These are phyloP conservation scores for Amblyraja radiata DNA, from an alignment of 2,797 vertebrate species.

Conservation along the genomic window DNA sequence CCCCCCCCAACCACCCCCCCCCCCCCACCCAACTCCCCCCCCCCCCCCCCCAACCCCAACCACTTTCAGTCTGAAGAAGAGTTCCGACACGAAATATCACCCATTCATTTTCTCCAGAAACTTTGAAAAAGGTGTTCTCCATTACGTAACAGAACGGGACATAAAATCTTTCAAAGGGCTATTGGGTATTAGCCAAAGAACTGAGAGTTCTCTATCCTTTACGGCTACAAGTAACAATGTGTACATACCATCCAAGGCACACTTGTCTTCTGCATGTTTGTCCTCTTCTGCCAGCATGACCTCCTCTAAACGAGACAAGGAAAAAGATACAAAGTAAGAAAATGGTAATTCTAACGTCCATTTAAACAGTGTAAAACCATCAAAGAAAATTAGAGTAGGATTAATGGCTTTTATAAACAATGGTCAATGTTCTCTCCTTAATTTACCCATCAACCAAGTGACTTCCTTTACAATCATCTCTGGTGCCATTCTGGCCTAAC, in stretches of 20 bases:
- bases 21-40: no score
- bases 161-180: neutral
- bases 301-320: conserved; percentile 67
- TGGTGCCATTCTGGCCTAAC: no score
- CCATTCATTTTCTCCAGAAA: no score
- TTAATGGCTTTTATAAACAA: no score
- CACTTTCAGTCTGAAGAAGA: no score
- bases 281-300: conserved; percentile 96
- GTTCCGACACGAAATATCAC: no score
- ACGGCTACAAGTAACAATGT: conserved; percentile 55
- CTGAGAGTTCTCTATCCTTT: neutral
- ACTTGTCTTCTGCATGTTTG: conserved; percentile 85
- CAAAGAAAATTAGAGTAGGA: neutral
- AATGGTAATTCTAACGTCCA: neutral
- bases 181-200: neutral
- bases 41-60: no score
- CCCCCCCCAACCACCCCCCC: no score
- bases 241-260: conserved; percentile 77
- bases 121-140: neutral
- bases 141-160: neutral
- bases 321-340: neutral
- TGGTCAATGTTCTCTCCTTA: no score
- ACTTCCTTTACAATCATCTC: no score
- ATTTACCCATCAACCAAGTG: no score
- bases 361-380: neutral